Base-by-base conservation (phyloP, 2,888 invertebrate species). In the Schrankia costaestrigalis region DNA sequence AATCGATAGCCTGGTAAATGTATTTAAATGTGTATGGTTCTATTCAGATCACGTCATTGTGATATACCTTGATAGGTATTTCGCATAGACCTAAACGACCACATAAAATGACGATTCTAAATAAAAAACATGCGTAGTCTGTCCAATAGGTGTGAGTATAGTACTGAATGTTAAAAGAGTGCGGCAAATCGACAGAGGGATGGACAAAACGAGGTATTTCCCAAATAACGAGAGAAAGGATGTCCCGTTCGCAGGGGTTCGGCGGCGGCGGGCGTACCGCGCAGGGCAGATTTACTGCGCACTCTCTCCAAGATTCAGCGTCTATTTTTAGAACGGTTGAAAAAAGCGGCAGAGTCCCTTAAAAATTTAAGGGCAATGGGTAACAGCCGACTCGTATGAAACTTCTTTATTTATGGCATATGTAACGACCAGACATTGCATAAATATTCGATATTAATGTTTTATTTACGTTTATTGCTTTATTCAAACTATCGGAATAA, bases 261-360 rank as follows among this genome's bases (percentile, higher is more conserved):
- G 21, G 25, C 24, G 22, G 21, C 14, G 30, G 18, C 13, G 25
- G 15, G 37, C 19, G 31, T 41, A 39, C 31, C 46, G 49, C 57
- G 55, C 55, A 49, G 46, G 49, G 14, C 36, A 41, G 30, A 24
- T 34, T 38, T 10, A 31, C 32, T 31, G 35, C 45, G 11, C 53
- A 49, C 56, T 35, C 48, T 24, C 43, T 49, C 56, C 58, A 44
- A 56, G 42, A 41, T 41, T 42, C 40, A 34, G 26, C 11, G 32
- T 63, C 71, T 71, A 71, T 71, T 70, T 72, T 66, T 71, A 71
- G 71, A 35, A 59, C 33, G 51, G 58, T 62, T 63, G 62, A 56
- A 70, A 66, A 64, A 56, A 59, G 55, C 60, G 46, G 55, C 54
- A 54, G n/a, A 55, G 47, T 47, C 44, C 47, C 36, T 51, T 45